Evolutionary conservation across 2,888 invertebrate genomes (phyloP).

Genomic region (Drosophila parthenogenetica): DNA sequence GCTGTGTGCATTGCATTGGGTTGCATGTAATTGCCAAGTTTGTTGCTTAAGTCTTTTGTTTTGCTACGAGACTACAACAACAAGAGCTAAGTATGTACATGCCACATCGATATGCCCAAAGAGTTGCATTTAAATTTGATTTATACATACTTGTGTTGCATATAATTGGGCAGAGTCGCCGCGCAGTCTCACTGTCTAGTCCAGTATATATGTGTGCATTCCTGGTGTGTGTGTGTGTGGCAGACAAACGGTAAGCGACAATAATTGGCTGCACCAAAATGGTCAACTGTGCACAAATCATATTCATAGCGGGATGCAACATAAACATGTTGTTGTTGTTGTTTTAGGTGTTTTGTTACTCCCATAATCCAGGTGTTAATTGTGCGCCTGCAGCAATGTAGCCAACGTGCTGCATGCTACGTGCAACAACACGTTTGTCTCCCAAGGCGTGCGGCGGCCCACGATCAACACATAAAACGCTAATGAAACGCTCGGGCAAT

Average conservation of each 20-base stretch:
- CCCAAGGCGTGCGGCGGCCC: slow-evolving; percentile 40
- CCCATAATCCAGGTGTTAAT: slow-evolving; percentile 68
- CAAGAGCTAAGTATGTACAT: slow-evolving; percentile 1
- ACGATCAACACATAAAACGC: slow-evolving; percentile 62
- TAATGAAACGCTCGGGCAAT: slow-evolving; percentile 58
- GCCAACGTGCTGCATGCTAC: slow-evolving; percentile 9
- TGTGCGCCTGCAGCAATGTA: slow-evolving; percentile 56
- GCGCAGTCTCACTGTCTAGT: slow-evolving; percentile 44
- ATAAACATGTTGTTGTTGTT: not conserved
- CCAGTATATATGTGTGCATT: not conserved
- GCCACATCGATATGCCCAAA: slow-evolving; percentile 60
- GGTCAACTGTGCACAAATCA: slow-evolving; percentile 33
- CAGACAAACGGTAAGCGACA: slow-evolving; percentile 35
- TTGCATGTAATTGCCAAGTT: slow-evolving; percentile 78
- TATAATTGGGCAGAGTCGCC: slow-evolving; percentile 77
- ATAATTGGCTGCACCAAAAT: slow-evolving; percentile 35
- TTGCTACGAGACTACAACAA: slow-evolving; percentile 39
- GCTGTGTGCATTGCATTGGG: slow-evolving; percentile 34
- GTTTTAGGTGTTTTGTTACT: not conserved
- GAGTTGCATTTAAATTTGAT: slow-evolving; percentile 78
- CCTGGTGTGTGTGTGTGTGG: not conserved
- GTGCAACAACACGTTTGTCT: slow-evolving; percentile 22
- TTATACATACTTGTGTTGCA: slow-evolving; percentile 69
- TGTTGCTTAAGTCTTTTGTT: slow-evolving; percentile 80
- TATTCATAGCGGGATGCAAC: slow-evolving; percentile 31